Evolutionary conservation across 2,797 vertebrate species (phyloP).

Genomic region (Danio albolineatus): DNA sequence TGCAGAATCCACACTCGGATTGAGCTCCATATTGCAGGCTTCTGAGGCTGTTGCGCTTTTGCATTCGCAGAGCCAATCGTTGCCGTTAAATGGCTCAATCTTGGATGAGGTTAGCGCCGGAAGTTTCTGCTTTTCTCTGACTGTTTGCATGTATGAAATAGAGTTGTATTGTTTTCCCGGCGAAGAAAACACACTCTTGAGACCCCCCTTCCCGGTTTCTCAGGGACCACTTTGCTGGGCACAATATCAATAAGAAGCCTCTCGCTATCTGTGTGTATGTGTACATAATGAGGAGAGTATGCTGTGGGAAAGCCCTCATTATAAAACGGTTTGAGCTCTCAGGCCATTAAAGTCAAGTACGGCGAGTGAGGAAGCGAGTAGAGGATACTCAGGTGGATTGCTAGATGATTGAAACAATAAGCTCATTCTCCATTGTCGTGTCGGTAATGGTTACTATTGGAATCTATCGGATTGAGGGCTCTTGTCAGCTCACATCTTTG

Average conservation of each 20-base stretch:
- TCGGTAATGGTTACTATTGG: slow-evolving; percentile 50
- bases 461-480: slow-evolving; percentile 39
- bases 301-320: slow-evolving; percentile 59
- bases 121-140: slow-evolving; percentile 8
- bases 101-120: background rate
- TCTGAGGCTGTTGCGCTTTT: slow-evolving; percentile 22
- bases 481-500: slow-evolving; percentile 41
- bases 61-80: slow-evolving; percentile 5
- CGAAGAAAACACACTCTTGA: slow-evolving; percentile 55
- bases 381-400: slow-evolving; percentile 35
- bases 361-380: slow-evolving; percentile 37
- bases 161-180: slow-evolving; percentile 51
- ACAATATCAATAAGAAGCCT: slow-evolving; percentile 57
- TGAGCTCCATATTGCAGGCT: background rate
- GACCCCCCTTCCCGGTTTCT: slow-evolving; percentile 52
- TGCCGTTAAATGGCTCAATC: slow-evolving; percentile 24
- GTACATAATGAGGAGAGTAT: slow-evolving; percentile 59
- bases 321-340: slow-evolving; percentile 55
- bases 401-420: slow-evolving; percentile 61
- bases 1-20: background rate
- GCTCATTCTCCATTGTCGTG: slow-evolving; percentile 53
- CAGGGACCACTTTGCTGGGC: slow-evolving; percentile 63
- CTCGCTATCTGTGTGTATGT: slow-evolving; percentile 44
- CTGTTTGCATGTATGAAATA: slow-evolving; percentile 28
- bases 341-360: slow-evolving; percentile 56